Conservation (phyloP, 2,888 invertebrate genomes). For the Drosophila meridiana region DNA sequence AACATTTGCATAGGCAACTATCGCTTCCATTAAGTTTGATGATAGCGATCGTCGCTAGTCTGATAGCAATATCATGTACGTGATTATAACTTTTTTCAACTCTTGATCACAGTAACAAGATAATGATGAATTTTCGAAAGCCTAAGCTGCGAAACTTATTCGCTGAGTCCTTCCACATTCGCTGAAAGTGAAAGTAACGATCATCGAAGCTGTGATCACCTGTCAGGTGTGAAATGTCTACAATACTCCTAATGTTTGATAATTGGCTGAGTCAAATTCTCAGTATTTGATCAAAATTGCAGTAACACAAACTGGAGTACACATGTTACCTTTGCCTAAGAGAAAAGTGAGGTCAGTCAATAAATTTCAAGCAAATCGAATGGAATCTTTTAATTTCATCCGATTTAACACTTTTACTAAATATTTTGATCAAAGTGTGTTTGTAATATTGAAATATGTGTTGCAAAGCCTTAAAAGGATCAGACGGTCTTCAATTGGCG, state of each 20-base stretch:
- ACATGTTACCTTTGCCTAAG: neutral
- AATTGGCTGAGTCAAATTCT: conserved; percentile 36
- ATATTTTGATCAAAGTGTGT: neutral
- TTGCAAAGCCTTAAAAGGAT: conserved; percentile 69
- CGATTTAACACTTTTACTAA: conserved; percentile 71
- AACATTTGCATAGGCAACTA: conserved; percentile 47
- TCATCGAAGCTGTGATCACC: conserved; percentile 56
- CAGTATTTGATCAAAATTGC: neutral
- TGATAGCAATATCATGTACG: conserved; percentile 58
- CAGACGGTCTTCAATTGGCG: conserved; percentile 27
- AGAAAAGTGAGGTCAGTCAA: neutral
- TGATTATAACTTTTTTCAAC: conserved; percentile 67
- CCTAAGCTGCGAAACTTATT: conserved; percentile 57
- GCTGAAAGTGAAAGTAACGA: conserved; percentile 62
- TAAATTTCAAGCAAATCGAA: conserved; percentile 42
- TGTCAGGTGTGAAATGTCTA: conserved; percentile 59
- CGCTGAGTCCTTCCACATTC: conserved; percentile 55
- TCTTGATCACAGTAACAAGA: conserved; percentile 74
- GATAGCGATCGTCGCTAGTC: conserved; percentile 32
- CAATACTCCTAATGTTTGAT: conserved; percentile 25
- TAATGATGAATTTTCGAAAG: conserved; percentile 78
- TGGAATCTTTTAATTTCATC: conserved; percentile 56
- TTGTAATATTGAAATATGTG: neutral
- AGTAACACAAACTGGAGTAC: neutral
- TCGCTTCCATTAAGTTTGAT: conserved; percentile 28